Conservation (phyloP, 2,113 vertebrate genomes). For the Myrmecophaga tridactyla region DNA sequence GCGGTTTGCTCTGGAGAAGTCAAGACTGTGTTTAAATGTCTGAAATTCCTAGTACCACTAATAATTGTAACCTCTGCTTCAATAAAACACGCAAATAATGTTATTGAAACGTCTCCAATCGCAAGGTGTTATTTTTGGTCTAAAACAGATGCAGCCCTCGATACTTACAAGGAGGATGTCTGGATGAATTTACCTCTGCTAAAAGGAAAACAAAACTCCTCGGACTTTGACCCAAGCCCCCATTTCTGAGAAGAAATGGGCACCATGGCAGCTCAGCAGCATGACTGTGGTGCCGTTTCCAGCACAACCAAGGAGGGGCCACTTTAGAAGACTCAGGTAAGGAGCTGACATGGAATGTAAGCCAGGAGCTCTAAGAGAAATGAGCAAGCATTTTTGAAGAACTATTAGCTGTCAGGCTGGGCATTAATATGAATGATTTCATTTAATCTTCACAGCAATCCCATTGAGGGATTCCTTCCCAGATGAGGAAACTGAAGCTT, state of each 20-base stretch:
- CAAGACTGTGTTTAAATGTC: constrained; percentile 83
- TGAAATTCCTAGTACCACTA: constrained; percentile 84
- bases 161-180: constrained; percentile 80
- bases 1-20: constrained; percentile 83
- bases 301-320: not conserved
- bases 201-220: constrained; percentile 71
- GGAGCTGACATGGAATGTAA: not conserved
- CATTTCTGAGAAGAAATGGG: constrained; percentile 24
- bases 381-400: not conserved
- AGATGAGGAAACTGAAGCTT: not conserved
- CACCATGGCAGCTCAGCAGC: not conserved
- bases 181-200: constrained; percentile 78
- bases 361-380: not conserved
- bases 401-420: not conserved
- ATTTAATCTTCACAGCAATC: not conserved
- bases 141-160: constrained; percentile 80
- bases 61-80: constrained; percentile 84
- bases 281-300: not conserved
- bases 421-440: not conserved
- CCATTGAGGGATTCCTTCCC: too few relatives aligned
- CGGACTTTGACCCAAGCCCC: constrained; percentile 62
- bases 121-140: constrained; percentile 85
- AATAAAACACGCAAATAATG: constrained; percentile 85
- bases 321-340: not conserved
- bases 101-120: constrained; percentile 83